phyloP scores from a whole-genome alignment of 2,888 invertebrate species.

The Ceriagrion tenellum region DNA sequence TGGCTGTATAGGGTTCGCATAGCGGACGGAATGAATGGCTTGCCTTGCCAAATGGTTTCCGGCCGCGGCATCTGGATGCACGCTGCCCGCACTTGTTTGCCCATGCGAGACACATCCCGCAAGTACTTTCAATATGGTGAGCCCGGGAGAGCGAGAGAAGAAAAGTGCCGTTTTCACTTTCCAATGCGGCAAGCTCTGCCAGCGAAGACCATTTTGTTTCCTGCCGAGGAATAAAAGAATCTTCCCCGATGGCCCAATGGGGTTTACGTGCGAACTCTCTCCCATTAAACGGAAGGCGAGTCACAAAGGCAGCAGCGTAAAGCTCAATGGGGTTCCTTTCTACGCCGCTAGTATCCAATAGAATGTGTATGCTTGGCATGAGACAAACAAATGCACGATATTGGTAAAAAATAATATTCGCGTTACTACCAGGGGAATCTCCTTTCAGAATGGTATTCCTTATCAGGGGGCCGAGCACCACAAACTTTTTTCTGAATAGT shows the following conservation, averaged over 20 bases:
- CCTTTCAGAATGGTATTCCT: too few species aligned
- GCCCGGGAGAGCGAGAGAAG: neutral
- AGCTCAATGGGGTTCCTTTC: neutral
- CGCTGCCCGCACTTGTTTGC: neutral
- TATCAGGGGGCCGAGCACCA: too few species aligned
- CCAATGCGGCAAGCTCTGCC: neutral
- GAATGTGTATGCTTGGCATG: too few species aligned
- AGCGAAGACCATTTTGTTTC: neutral
- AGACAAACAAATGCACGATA: too few species aligned
- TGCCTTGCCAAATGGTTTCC: conserved; percentile 11
- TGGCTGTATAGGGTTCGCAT: neutral
- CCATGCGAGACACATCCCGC: neutral
- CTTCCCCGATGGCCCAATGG: neutral
- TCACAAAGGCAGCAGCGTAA: neutral
- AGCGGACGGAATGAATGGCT: neutral
- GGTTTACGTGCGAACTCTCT: neutral
- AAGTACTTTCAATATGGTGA: neutral
- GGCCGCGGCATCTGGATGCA: conserved; percentile 19
- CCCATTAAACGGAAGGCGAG: neutral
- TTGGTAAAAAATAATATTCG: too few species aligned
- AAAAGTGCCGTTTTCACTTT: neutral
- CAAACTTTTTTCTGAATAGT: too few species aligned
- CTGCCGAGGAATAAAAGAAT: neutral
- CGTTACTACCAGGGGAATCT: too few species aligned
- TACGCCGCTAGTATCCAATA: neutral